Base-by-base conservation (phyloP, 2,113 vertebrate genomes). In the Carollia perspicillata region DNA sequence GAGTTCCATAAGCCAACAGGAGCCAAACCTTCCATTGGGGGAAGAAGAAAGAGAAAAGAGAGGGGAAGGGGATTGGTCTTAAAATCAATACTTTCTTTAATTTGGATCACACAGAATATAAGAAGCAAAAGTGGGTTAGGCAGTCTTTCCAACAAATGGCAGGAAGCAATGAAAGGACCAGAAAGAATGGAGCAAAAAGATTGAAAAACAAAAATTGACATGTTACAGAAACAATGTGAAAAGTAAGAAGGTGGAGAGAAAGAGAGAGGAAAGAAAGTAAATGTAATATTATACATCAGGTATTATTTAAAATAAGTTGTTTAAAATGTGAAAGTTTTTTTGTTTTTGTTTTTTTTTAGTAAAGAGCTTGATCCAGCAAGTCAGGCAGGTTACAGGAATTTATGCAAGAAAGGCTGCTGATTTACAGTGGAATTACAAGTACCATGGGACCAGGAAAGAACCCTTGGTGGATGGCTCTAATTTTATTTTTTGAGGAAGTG, bases 401-500 rank as follows among this genome's bases (percentile, higher is more conserved):
- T 68, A 75, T 0, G 0, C 30, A 66, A 58, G 10, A 94, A 9
- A 94, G 14, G 18, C 33, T 35, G 20, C 28, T 42, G 42, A 93
- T 47, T 69, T 60, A 49, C 60, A 66, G 47, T 44, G n/a, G 6
- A 86, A 42, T 69, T 47, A 72, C 6, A 44, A 47, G n/a, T 35
- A 37, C 4, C 40, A 37, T 3, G 65, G 40, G 42, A 58, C 18
- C 6, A 79, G 55, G 9, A 33, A 89, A 94, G 51, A 81, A 44
- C 35, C 1, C 13, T 18, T 14, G 30, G 10, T 7, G 37, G 88
- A 68, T 9, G 30, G 6, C 3, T 78, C 26, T 55, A 26, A 23
- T 89, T 58, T 84, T 87, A 88, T 72, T 92, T 97, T 97, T 83
- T 87, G 84, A 97, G 75, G 72, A 97, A 95, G 75, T 94, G 51